phyloP scores from a whole-genome alignment of 2,113 vertebrate genomes.

The Poecile atricapillus region DNA sequence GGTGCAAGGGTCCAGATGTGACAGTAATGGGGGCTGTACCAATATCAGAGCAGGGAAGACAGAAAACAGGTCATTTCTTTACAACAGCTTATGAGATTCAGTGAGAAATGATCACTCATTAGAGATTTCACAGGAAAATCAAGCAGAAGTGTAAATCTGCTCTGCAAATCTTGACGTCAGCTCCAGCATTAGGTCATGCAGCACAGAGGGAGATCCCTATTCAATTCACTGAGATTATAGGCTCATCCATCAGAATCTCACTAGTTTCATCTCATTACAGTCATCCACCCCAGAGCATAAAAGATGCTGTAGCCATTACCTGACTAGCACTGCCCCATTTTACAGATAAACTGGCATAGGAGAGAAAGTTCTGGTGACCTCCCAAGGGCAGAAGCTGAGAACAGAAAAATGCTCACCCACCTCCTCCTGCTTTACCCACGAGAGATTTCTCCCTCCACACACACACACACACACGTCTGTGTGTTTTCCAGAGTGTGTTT shows the following conservation, averaged over 20 bases:
- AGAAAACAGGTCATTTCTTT: neutral
- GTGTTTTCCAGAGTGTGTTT: neutral
- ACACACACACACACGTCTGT: neutral
- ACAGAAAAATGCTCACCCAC: neutral
- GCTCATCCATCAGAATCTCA: neutral
- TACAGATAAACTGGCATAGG: neutral
- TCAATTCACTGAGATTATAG: neutral
- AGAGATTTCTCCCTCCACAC: neutral
- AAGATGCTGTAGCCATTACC: neutral
- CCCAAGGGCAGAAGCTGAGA: neutral
- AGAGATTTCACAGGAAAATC: neutral
- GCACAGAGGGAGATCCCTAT: constrained; percentile 29
- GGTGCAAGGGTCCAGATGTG: neutral
- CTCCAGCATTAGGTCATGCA: neutral
- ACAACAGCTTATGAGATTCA: neutral
- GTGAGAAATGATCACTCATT: neutral
- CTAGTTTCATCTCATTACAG: neutral
- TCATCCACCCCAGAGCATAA: neutral
- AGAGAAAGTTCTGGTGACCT: neutral
- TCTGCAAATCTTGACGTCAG: constrained; percentile 17
- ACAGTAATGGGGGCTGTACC: neutral
- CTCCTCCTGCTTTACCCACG: neutral
- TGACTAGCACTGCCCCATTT: neutral
- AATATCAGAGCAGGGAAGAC: neutral
- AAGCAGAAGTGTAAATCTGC: neutral